A percentile compares a stretch with the other conserved stretches of the same genome.
Conservation (phyloP, 2,113 vertebrate genomes). For the Xyrauchen texanus region DNA sequence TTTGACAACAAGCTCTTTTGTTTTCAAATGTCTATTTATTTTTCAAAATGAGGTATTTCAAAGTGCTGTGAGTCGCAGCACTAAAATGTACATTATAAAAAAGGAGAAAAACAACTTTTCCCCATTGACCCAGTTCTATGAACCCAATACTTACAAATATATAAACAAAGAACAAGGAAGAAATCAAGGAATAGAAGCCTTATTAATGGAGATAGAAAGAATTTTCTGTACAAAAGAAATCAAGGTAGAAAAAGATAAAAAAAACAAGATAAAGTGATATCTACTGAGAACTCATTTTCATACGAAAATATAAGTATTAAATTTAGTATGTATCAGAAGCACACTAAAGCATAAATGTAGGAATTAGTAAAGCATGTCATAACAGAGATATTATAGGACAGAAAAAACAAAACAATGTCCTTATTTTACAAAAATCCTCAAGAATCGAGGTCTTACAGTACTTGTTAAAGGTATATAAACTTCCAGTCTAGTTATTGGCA, state of each 20-base stretch:
- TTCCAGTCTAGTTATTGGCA: conserved; percentile 97
- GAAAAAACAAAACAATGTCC: conserved; percentile 86
- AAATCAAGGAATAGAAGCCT: conserved; percentile 74
- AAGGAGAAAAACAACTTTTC: conserved; percentile 84
- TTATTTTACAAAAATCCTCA: conserved; percentile 94
- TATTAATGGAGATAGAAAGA: conserved; percentile 94
- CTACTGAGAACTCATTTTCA: conserved; percentile 99
- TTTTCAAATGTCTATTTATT: conserved; percentile 92
- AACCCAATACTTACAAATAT: conserved; percentile 98
- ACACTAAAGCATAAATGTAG: conserved; percentile 99
- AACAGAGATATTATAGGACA: conserved; percentile 64
- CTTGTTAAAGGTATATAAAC: conserved; percentile 92
- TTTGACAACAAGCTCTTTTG: conserved; percentile 26
- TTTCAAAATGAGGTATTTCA: conserved; percentile 99
- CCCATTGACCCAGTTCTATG: conserved; percentile 97
- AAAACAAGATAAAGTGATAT: conserved; percentile 99
- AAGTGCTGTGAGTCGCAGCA: conserved; percentile 99
- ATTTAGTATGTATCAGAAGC: conserved; percentile 99
- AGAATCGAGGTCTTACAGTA: conserved; percentile 99
- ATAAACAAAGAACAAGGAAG: conserved; percentile 83
- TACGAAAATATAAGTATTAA: conserved; percentile 99
- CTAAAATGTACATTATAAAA: conserved; percentile 90
- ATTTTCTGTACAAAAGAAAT: conserved; percentile 96
- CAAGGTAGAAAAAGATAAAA: conserved; percentile 73
- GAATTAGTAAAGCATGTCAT: conserved; percentile 97